Evolutionary conservation across 2,113 vertebrate genomes (phyloP), one percentile per base, ranked within the genome.

Genomic region (Corythaixoides concolor): DNA sequence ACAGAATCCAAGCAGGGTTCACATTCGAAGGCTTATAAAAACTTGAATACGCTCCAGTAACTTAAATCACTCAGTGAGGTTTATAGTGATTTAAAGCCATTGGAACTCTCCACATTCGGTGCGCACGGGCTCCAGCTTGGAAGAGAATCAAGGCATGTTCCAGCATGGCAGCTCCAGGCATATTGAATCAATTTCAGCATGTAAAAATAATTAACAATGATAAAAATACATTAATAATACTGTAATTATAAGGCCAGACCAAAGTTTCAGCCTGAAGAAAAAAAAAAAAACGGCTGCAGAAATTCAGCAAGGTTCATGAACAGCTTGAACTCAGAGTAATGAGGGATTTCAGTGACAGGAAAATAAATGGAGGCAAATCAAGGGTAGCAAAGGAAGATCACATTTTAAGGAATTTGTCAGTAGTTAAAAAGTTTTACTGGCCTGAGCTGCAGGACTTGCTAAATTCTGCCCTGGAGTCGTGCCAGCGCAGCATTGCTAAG

Each of bases 151-250:
- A 97, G 96, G 90, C 97, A 96, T 97, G 96, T 73, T 95, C 95
- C 93, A 95, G 91, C 64, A 90, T 97, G 97, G 96, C 97, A 97
- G 94, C 91, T 96, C 95, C 94, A 96, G 60, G 85, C 97, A 97
- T 97, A 97, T 79, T 97, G 97, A 97, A 97, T 97, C 96, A 97
- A 97, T 97, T 97, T 97, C 74, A 95, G 94, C 90, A 97, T 96
- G 97, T 96, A 97, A 97, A 97, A 97, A 97, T 97, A 97, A 97
- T 97, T 96, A 97, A 97, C 88, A 95, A 93, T 94, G 95, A 97
- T 97, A 97, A 96, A 97, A 97, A 97, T 95, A 91, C 91, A 97
- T 97, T 96, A 96, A 97, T 96, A 97, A 95, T 88, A 33, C 91
- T 89, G 85, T 95, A 97, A 97, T 96, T 97, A 93, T 96, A 95